Base-by-base conservation (phyloP, 2,797 vertebrate species). In the Etheostoma perlongum region DNA sequence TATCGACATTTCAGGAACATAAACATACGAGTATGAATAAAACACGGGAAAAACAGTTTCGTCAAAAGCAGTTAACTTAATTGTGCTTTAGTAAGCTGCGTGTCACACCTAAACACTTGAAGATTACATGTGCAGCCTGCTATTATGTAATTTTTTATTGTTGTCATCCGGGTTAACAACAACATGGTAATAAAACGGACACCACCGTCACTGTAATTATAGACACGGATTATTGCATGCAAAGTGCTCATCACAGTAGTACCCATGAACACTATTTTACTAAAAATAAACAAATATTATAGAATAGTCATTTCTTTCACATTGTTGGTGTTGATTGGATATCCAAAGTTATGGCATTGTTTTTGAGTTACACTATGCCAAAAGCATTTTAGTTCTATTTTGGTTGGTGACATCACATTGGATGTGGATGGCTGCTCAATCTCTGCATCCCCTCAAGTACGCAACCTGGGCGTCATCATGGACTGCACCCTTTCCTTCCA, bases 111-210 rank as follows among this genome's bases (percentile, higher is more conserved):
- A 2, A 4, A n/a, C 27, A 18, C 2, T 36, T 46, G 2, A 47
- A 47, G 21, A 4, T 23, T n/a, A 16, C 4, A 23, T 13, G 12
- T 2, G 6, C 5, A 15, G 13, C 21, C 49, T 36, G 18, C 19
- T 53, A 9, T 49, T 48, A 23, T 55, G 23, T 53, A 21, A 11
- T 51, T 27, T 12, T 1, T 58, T 30, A 57, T 67, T 61, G 44
- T n/a, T 15, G 53, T 21, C 11, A 71, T 66, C 42, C 59, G 67
- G 47, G 36, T 52, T 61, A 63, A 67, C 59, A 59, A 21, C 0
- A 63, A 42, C 16, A 46, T 4, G 0, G 0, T 62, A 14, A 58
- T 5, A 57, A 3, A 53, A 49, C 4, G 0, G 46, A 62, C 73
- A 72, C 74, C 30, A 85, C 68, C 46, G 5, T 68, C 2, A 12